Base-by-base conservation (phyloP, 2,113 vertebrate species). In the Motacilla tschutschensis region DNA sequence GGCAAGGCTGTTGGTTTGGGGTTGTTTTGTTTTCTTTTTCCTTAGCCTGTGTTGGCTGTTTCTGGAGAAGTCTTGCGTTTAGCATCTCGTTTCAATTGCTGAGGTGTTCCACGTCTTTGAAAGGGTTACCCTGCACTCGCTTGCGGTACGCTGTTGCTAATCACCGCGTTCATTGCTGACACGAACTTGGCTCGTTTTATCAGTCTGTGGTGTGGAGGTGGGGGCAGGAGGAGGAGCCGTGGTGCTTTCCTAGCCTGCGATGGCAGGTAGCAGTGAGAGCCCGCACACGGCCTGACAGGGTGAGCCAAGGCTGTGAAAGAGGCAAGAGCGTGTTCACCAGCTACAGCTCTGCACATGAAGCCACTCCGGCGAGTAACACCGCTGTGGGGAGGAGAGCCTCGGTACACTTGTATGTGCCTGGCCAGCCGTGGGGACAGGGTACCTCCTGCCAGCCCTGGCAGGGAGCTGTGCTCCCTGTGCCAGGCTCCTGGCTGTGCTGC, bases 401-500 rank as follows among this genome's bases (percentile, higher is more conserved):
- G 17, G 8, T 9, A 8, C 1, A 1, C 6, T 1, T 0, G 5
- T 10, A 1, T 1, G 6, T 46, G 0, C 0, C 41, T 10, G 26
- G 43, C 17, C 31, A 40, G 54, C 18, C 6, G 2, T 1, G 10
- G 24, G 22, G 31, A 22, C 22, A n/a, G 10, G 15, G 6, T 60
- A 31, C 12, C n/a, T 10, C 0, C 1, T 46, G 16, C 9, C 18
- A 31, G 47, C 6, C 1, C 24, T 40, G 66, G 46, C 19, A 35
- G 46, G 20, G 40, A 28, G 17, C 3, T 50, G 6, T 12, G 38
- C 17, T 29, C 6, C 9, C 25, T 21, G 4, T 13, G 10, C 11
- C 13, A 2, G 33, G 40, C 24, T 77, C 40, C 46, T 31, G 51
- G 20, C 3, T 10, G 35, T 0, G 47, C 3, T 31, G 28, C 5